Base-by-base conservation (phyloP, 1,140 invertebrate species). In the Tyrophagus putrescentiae region DNA sequence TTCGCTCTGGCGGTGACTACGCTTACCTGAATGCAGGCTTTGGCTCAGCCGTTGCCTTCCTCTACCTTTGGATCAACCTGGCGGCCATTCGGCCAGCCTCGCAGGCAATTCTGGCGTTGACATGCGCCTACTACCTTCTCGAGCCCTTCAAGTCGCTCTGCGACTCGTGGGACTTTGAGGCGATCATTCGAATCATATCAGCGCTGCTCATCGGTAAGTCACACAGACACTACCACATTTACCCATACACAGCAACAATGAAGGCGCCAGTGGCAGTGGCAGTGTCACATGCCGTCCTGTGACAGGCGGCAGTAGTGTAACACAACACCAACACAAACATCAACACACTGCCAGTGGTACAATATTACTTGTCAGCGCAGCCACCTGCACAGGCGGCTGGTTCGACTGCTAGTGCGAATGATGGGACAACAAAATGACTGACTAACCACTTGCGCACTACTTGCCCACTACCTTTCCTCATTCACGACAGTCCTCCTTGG, bases 1-100 rank as follows among this genome's bases (percentile, higher is more conserved):
- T 74, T 1, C 90, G 91, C 70, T 94, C 88, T 18, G 94, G 94
- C 3, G 94, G 93, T 1, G 94, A 98, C 76, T 98, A 98, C 72
- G 88, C 89, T 0, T 98, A 98, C 69, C 91, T 98, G 31, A 81
- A 81, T 45, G 82, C 89, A 68, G 84, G 88, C 0, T 89, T 95
- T 75, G 86, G 94, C 29, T 78, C 84, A 4, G 72, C 96, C n/a
- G 85, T 87, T 0, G 84, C 89, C 0, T 98, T 97, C 72, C 74
- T 97, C 0, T 96, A 92, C 68, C 77, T 97, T 3, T 98, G 94
- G 94, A 88, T 91, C 27, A 87, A 86, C 1, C 73, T 89, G 54
- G 79, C 91, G 63, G 82, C 92, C 58, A 77, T 91, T 67, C 82
- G 90, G 58, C 93, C 93, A 11, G 91, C 90, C 6, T 90, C 89